Base-by-base conservation (phyloP, 2,888 invertebrate species). In the Phasia obesa region DNA sequence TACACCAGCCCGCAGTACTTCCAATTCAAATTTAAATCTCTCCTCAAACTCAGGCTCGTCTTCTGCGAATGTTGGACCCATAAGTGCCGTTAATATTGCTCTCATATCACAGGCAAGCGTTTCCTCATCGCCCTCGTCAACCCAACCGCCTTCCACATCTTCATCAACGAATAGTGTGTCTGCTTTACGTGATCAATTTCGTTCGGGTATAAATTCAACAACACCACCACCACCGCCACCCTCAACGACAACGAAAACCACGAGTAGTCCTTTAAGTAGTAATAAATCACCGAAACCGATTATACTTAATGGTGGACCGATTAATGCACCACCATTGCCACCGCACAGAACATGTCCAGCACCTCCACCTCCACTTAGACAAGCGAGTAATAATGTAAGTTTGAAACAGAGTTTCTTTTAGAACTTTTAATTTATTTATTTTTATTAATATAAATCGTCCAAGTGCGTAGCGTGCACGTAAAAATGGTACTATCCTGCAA, bases 271-370 rank as follows among this genome's bases (percentile, higher is more conserved):
- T 38, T 73, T 85, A 62, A 82, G 83, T 38, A 81, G 78, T 73
- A 84, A 69, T 17, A 86, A 85, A 75, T 85, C 85, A 25, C 85
- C 89, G 71, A 87, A 87, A 71, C 87, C 90, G 17, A 90, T 89
- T 69, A 87, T 89, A 67, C 73, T 88, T 17, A 90, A 89, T 85
- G 90, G 90, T 74, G 89, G 88, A 1, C 87, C 81, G 15, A 85
- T 88, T 31, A 89, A 87, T 86, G 90, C 91, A 44, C 91, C 91
- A 74, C 90, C 91, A 57, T 85, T 91, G 84, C 92, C 92, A 57
- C 91, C 92, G 23, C 92, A 92, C 86, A 89, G 92, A 85, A 89
- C 87, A 60, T 90, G 91, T 84, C 91, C 91, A 67, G 89, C 90
- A 25, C 91, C 91, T 57, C 91, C 91, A n/a, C 91, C 91, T 35